Evolutionary conservation across 2,797 vertebrate species (phyloP), one percentile per base, ranked within the genome.

Genomic region (Danionella dracula): DNA sequence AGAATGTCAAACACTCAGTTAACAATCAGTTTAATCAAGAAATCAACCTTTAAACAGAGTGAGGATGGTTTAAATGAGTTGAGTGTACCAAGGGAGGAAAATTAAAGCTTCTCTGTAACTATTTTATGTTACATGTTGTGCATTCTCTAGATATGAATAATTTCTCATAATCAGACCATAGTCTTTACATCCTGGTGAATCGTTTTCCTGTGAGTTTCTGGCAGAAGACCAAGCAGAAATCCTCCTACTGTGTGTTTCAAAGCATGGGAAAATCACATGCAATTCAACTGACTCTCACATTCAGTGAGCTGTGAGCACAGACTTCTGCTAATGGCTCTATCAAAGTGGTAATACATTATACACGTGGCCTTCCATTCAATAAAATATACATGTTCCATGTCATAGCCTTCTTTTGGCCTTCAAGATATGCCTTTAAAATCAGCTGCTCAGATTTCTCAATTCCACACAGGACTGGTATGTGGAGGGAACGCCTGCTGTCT

Each of bases 391-490:
- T 32, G 16, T 44, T 23, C 11, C 17, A 42, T 45, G 23, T 27
- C 20, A 46, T 32, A 29, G 49, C n/a, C 31, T 27, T 0, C n/a
- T 37, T 31, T 37, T 56, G 32, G 9, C 32, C 51, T 38, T 55
- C 7, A 34, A 8, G 21, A 17, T 48, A 38, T 32, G 48, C 37
- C 46, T 34, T 37, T 19, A 45, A 29, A 66, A 45, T 57, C 4
- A 31, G 37, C 12, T 42, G 49, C 17, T 67, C 8, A 37, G 21
- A 2, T 32, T 41, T 59, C 17, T 78, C 9, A 60, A 48, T 44
- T 73, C 31, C 27, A 64, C 40, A 8, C 66, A 94, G 94, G 83
- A 83, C 20, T 96, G 94, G 92, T 91, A 89, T 1, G 89, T 93
- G n/a, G 56, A 84, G 0, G 90, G 91, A 10, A 85, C 82, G 0